A percentile compares a stretch with the other conserved stretches of the same genome.
These are phyloP conservation scores for Uria lomvia DNA, from an alignment of 2,113 vertebrate species.

Conservation along the genomic window DNA sequence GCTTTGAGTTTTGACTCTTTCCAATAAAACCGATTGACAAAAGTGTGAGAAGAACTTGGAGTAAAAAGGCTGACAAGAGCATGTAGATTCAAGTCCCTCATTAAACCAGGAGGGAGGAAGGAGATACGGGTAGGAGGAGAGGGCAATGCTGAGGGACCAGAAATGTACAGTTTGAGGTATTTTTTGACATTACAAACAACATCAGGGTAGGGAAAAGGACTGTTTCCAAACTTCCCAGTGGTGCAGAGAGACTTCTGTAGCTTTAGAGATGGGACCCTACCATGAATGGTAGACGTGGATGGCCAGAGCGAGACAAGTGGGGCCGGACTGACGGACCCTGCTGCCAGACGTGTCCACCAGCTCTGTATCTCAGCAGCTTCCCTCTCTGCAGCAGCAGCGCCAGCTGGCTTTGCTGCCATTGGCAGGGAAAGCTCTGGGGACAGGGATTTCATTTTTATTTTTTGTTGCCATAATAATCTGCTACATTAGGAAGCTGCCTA, in stretches of 20 bases:
- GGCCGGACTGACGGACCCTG: not conserved
- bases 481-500: not conserved
- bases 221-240: not conserved
- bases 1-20: not conserved
- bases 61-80: not conserved
- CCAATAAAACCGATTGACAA: not conserved
- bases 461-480: not conserved
- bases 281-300: accelerated
- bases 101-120: not conserved
- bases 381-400: not conserved
- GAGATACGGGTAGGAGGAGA: not conserved
- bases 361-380: not conserved
- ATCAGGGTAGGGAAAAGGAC: not conserved
- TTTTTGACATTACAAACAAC: not conserved
- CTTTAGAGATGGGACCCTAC: not conserved
- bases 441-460: not conserved
- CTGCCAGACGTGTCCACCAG: not conserved
- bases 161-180: not conserved
- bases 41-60: not conserved
- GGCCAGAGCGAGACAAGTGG: not conserved
- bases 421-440: not conserved
- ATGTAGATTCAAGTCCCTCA: not conserved
- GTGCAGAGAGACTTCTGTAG: not conserved
- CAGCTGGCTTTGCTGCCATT: not conserved
- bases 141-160: not conserved